phyloP scores from a whole-genome alignment of 2,797 vertebrate species.

The Alexandromys oeconomus region DNA sequence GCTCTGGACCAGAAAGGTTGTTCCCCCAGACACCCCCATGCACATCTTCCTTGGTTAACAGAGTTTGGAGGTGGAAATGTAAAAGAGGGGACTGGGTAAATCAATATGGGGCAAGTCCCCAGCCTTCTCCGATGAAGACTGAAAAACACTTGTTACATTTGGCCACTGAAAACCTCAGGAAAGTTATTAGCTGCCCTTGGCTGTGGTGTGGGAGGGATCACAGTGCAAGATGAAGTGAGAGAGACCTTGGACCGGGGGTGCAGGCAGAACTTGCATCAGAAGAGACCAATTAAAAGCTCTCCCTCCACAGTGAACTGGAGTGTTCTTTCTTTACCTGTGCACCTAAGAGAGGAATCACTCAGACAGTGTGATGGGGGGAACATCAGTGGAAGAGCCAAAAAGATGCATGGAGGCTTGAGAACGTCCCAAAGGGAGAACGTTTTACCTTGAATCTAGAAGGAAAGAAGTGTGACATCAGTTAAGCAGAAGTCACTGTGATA shows the following conservation, averaged over 20 bases:
- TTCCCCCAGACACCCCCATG: no score
- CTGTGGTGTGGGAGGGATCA: neutral
- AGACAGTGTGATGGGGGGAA: neutral
- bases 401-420: neutral
- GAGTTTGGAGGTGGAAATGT: neutral
- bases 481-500: neutral
- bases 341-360: neutral
- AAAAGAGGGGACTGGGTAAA: neutral
- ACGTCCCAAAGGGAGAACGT: neutral
- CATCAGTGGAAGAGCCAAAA: neutral
- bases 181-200: neutral
- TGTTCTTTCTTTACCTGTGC: neutral
- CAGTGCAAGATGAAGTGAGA: rapidly evolving
- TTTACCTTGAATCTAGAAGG: neutral
- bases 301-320: neutral
- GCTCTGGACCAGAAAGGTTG: rapidly evolving
- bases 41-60: neutral
- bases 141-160: neutral
- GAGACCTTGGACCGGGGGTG: neutral
- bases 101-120: neutral
- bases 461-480: neutral
- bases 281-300: neutral
- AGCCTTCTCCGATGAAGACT: neutral
- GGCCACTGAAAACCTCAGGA: neutral
- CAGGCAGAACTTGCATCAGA: neutral